phyloP scores from a whole-genome alignment of 2,888 invertebrate species.

The Drosophila nigricruria region DNA sequence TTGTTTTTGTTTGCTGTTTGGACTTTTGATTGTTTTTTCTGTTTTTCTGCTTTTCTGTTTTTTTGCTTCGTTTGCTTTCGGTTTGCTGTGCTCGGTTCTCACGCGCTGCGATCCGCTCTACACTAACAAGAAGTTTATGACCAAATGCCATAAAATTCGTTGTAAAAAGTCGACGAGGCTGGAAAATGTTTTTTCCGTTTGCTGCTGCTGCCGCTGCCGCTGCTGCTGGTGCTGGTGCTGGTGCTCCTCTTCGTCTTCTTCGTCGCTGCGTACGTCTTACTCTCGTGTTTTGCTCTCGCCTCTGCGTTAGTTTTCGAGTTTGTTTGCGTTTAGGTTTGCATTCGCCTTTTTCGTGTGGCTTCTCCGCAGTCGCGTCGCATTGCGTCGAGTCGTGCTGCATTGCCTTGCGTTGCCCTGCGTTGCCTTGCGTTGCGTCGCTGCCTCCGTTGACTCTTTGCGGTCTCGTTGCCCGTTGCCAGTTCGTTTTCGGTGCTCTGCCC shows the following conservation, averaged over 20 bases:
- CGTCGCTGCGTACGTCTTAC: conserved; percentile 22
- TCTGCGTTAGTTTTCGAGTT: conserved; percentile 47
- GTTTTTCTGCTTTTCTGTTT: not conserved
- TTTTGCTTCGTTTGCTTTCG: conserved; percentile 49
- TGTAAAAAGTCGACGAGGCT: conserved; percentile 83
- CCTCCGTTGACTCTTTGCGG: conserved; percentile 54
- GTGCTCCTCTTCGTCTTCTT: conserved; percentile 18
- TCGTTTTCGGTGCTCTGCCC: conserved; percentile 52
- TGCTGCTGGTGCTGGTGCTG: not conserved
- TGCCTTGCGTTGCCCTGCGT: conserved; percentile 26
- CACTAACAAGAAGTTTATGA: conserved; percentile 85
- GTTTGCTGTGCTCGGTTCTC: conserved; percentile 64
- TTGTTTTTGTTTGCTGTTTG: conserved; percentile 13
- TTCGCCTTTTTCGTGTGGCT: conserved; percentile 24
- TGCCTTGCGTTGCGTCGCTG: conserved; percentile 32
- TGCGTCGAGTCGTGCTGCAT: conserved; percentile 24
- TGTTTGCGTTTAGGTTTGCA: conserved; percentile 46
- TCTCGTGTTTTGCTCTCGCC: conserved; percentile 26
- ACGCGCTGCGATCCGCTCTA: conserved; percentile 82
- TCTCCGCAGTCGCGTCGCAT: conserved; percentile 27
- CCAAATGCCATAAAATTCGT: conserved; percentile 86
- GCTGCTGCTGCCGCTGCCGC: conserved; percentile 38
- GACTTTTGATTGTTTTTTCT: conserved; percentile 10
- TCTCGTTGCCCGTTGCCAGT: conserved; percentile 44
- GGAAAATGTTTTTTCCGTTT: conserved; percentile 80